phyloP scores from a whole-genome alignment of 37 sponge, comb jelly and placozoan genomes.

The Axinella damicornis region DNA sequence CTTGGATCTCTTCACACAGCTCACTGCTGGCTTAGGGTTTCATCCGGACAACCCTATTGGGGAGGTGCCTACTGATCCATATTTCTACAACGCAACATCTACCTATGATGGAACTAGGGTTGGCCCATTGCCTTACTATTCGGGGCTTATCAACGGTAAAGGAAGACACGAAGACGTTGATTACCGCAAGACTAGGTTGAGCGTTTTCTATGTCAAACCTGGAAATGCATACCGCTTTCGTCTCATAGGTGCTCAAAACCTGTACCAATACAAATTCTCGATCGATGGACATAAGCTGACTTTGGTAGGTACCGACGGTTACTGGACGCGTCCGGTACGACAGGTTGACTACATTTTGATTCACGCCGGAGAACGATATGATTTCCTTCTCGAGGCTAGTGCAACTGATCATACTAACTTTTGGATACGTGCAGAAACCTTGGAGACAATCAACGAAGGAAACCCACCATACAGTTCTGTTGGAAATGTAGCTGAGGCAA shows the following conservation, averaged over 20 bases:
- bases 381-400: constrained; percentile 64
- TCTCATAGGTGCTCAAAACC: constrained; percentile 65
- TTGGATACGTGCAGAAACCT: constrained; percentile 80
- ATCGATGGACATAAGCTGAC: constrained; percentile 79
- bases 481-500: constrained; percentile 57
- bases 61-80: neutral
- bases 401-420: constrained; percentile 36
- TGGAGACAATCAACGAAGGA: constrained; percentile 51
- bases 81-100: constrained; percentile 8
- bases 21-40: constrained; percentile 16
- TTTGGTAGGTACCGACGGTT: constrained; percentile 78
- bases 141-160: constrained; percentile 65
- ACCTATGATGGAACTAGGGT: constrained; percentile 11
- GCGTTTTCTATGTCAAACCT: constrained; percentile 34
- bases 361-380: constrained; percentile 84
- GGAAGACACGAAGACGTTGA: constrained; percentile 49
- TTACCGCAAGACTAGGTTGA: constrained; percentile 37
- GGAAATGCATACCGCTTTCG: constrained; percentile 75
- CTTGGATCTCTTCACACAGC: constrained; percentile 32
- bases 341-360: constrained; percentile 76
- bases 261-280: constrained; percentile 58
- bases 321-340: constrained; percentile 35
- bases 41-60: neutral
- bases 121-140: constrained; percentile 55
- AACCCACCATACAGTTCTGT: constrained; percentile 53